Evolutionary conservation across 2,888 invertebrate species (phyloP).

Genomic region (Glyphotaelius pellucidus): DNA sequence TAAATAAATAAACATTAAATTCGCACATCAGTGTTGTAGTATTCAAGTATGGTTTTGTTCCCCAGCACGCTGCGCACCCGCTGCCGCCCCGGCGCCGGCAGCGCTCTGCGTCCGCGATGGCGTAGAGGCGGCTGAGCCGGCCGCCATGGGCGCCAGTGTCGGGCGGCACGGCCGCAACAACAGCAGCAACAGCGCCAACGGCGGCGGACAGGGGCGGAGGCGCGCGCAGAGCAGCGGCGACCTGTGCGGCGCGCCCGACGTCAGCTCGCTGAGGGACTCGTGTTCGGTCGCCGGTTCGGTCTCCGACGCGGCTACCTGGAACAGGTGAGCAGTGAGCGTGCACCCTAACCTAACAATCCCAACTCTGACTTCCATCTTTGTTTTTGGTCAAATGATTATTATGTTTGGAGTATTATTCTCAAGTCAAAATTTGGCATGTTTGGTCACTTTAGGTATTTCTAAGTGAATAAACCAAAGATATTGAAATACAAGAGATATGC

Average conservation of each 20-base stretch:
- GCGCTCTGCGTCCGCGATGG: constrained; percentile 56
- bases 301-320: constrained; percentile 77
- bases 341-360: not conserved
- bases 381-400: no score
- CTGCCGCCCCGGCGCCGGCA: constrained; percentile 15
- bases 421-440: no score
- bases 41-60: constrained; percentile 2
- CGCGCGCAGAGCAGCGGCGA: constrained; percentile 86
- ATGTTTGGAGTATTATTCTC: no score
- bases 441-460: no score
- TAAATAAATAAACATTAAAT: no score
- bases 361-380: not conserved
- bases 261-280: constrained; percentile 72
- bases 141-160: constrained; percentile 66
- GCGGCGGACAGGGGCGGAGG: constrained; percentile 77
- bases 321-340: constrained; percentile 68
- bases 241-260: constrained; percentile 81
- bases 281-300: constrained; percentile 77
- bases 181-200: constrained; percentile 63
- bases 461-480: no score
- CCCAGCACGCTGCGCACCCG: constrained; percentile 28
- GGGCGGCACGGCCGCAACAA: constrained; percentile 65
- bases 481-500: no score
- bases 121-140: constrained; percentile 58
- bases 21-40: no score